These are phyloP conservation scores for Emys orbicularis DNA, from an alignment of 2,797 vertebrate genomes.

Conservation along the genomic window DNA sequence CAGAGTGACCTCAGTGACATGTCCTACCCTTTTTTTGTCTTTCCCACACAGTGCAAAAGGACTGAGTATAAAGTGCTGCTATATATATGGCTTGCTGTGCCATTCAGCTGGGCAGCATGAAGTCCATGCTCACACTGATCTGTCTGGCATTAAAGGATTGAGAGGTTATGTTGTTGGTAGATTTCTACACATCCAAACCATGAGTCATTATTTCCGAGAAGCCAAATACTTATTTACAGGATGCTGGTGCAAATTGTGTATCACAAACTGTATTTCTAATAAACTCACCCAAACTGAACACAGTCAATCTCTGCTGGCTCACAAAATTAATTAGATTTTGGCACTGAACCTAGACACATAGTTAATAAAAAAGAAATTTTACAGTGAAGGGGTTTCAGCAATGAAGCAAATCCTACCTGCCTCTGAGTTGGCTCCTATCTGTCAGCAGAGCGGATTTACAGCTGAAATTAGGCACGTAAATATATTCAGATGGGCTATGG, in stretches of 20 bases:
- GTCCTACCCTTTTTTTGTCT: slow-evolving; percentile 73
- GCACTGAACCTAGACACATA: not conserved
- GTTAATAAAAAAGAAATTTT: slow-evolving; percentile 58
- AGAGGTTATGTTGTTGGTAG: slow-evolving; percentile 75
- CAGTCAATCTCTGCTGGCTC: not conserved
- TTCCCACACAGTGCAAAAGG: slow-evolving; percentile 69
- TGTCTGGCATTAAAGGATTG: slow-evolving; percentile 65
- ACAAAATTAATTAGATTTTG: not conserved
- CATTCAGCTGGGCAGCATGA: slow-evolving; percentile 48
- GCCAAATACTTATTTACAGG: slow-evolving; percentile 78
- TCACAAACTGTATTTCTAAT: slow-evolving; percentile 78
- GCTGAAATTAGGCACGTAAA: slow-evolving; percentile 57
- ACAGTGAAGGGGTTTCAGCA: slow-evolving; percentile 2
- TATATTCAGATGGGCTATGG: slow-evolving; percentile 39
- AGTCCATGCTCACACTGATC: not conserved
- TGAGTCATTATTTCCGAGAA: slow-evolving; percentile 81
- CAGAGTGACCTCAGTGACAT: slow-evolving; percentile 73
- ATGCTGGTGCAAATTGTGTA: slow-evolving; percentile 75
- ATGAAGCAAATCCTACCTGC: slow-evolving; percentile 25
- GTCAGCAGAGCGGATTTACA: slow-evolving; percentile 51
- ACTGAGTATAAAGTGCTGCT: not conserved
- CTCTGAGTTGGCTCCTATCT: slow-evolving; percentile 46
- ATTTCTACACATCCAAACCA: slow-evolving; percentile 65
- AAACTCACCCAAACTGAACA: slow-evolving; percentile 41
- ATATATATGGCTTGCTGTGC: slow-evolving; percentile 44